A percentile compares a stretch with the other conserved stretches of the same genome.
phyloP scores from a whole-genome alignment of 2,797 vertebrate genomes.

The Sebastiscus tertius region DNA sequence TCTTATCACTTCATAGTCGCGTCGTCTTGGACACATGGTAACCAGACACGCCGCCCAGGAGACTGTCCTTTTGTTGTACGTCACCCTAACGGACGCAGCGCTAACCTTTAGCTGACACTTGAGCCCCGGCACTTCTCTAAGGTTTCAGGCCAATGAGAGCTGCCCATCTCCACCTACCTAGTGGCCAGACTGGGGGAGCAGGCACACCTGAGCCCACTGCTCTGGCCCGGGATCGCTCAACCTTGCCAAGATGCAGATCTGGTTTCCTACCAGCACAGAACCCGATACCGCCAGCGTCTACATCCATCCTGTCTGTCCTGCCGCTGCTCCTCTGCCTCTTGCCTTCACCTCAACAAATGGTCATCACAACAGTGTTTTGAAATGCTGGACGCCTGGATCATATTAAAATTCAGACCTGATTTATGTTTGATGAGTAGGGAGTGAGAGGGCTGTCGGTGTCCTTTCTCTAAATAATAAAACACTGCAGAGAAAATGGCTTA shows the following conservation, averaged over 20 bases:
- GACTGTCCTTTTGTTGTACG: conserved; percentile 74
- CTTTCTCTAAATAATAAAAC: conserved; percentile 22
- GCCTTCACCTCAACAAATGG: conserved; percentile 38
- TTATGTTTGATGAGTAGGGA: conserved; percentile 19
- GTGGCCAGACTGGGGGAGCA: conserved; percentile 58
- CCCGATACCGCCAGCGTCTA: conserved; percentile 62
- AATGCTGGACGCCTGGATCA: conserved; percentile 12
- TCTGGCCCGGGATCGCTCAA: conserved; percentile 65
- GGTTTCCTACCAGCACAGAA: conserved; percentile 74
- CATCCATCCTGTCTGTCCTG: conserved; percentile 50
- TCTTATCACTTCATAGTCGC: conserved; percentile 48
- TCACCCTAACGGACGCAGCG: conserved; percentile 70
- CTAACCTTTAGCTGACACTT: conserved; percentile 79
- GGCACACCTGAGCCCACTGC: conserved; percentile 76
- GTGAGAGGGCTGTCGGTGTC: background rate
- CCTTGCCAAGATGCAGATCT: conserved; percentile 69
- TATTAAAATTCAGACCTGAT: conserved; percentile 25
- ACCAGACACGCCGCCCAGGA: conserved; percentile 65
- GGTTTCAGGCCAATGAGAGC: conserved; percentile 79
- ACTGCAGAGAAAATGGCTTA: background rate
- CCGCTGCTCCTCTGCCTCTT: conserved; percentile 49
- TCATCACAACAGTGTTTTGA: conserved; percentile 26
- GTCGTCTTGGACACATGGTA: conserved; percentile 56
- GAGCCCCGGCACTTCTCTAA: conserved; percentile 68
- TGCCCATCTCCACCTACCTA: conserved; percentile 59